Evolutionary conservation across 2,113 vertebrate species (phyloP).

Genomic region (Regulus satrapa): DNA sequence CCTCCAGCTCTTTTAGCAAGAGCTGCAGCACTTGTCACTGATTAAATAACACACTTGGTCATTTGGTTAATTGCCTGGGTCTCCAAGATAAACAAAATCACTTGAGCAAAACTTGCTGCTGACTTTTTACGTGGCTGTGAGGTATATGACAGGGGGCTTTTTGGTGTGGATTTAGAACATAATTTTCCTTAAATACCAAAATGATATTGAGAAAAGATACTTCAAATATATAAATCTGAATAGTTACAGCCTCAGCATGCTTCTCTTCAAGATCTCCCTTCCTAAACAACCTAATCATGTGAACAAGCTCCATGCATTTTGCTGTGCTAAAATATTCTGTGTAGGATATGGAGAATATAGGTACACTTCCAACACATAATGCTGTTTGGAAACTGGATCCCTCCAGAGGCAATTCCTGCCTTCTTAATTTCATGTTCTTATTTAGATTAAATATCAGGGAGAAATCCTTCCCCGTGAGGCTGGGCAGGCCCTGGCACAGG

Average conservation of each 20-base stretch:
- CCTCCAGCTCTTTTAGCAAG: neutral
- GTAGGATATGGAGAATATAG: neutral
- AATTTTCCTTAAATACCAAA: neutral
- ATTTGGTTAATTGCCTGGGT: neutral
- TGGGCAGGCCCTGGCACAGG: rapidly evolving
- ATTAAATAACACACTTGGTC: neutral
- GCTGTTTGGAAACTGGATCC: neutral
- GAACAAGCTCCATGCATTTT: neutral
- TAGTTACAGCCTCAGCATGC: neutral
- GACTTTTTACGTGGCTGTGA: neutral
- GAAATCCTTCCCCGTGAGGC: neutral
- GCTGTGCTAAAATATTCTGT: neutral
- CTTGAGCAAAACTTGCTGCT: neutral
- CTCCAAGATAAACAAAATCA: neutral
- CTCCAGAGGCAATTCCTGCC: neutral
- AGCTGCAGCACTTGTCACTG: neutral
- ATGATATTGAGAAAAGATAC: neutral
- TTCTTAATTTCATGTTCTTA: neutral
- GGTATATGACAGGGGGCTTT: neutral
- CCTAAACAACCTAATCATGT: neutral
- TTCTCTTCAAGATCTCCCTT: neutral
- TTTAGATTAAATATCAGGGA: neutral
- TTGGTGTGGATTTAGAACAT: neutral
- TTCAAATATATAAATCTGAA: neutral
- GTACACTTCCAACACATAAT: neutral